Base-by-base conservation (phyloP, 2,113 vertebrate species). In the Paramormyrops kingsleyae region DNA sequence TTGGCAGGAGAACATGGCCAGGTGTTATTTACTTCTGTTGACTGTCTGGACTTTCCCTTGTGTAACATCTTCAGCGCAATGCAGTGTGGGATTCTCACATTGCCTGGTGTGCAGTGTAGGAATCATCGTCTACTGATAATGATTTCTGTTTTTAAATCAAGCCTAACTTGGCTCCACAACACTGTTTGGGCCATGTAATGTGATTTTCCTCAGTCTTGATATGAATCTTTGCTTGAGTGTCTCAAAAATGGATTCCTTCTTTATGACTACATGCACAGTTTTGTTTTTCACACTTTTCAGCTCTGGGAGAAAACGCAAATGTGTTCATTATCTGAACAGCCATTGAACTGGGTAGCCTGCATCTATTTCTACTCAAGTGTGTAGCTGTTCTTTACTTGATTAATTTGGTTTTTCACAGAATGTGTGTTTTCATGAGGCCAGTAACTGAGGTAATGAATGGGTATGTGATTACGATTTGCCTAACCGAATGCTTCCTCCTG, bases 381-480 rank as follows among this genome's bases (percentile, higher is more conserved):
- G 8, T 52, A 44, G 88, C 19, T 39, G 42, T 89, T 46, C 88
- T 84, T 89, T 44, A 44, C 6, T 83, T 59, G 31, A 83, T 89
- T 83, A 59, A 89, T 56, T 83, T 83, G 17, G 5, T 46, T 83
- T 89, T 83, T 83, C 49, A 56, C 47, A 31, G 17, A 50, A 50
- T 74, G 46, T 66, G 10, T 88, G 42, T 66, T 44, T 52, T 56
- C 35, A 83, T 46, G 62, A 15, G 17, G 21, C 88, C 87, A 83
- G 70, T 93, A 90, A 91, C 90, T 92, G 91, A 53, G 88, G 59
- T 90, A 92, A 92, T 92, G 90, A 92, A 87, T 52, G 89, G n/a
- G 49, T 89, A 59, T 84, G 86, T 88, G 88, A 92, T 93, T 92
- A 89, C 27, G 89, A 47, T 87, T 91, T 87, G 47, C 83, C 46